Evolutionary conservation across 2,797 vertebrate species (phyloP).

Genomic region (Astyanax mexicanus): DNA sequence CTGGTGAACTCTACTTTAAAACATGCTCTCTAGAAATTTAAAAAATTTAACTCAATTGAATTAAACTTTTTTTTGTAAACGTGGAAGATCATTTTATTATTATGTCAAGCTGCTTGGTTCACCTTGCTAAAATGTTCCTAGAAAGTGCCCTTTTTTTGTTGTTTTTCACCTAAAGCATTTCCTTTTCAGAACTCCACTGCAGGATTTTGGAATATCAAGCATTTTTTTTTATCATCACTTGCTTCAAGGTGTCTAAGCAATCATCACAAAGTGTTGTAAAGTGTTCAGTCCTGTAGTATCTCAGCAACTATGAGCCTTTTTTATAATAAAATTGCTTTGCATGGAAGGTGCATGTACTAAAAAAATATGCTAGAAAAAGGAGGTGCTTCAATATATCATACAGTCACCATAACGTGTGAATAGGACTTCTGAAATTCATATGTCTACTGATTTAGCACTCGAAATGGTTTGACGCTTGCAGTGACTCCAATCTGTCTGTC

Average conservation of each 20-base stretch:
- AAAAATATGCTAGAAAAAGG: slow-evolving; percentile 1
- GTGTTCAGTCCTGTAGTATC: slow-evolving; percentile 28
- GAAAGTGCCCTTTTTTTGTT: not conserved
- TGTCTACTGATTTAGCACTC: not conserved
- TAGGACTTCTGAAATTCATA: not conserved
- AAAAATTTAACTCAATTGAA: no score
- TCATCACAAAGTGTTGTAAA: not conserved
- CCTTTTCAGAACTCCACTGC: not conserved
- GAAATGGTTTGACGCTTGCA: slow-evolving; percentile 22
- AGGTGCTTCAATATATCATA: no score
- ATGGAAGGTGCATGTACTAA: slow-evolving; percentile 17
- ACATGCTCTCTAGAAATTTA: no score
- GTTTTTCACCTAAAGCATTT: not conserved
- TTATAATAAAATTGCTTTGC: slow-evolving; percentile 14
- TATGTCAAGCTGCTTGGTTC: not conserved
- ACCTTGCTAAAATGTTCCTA: not conserved
- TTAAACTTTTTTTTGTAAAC: not conserved
- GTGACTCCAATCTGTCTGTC: slow-evolving; percentile 20
- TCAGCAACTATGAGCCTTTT: slow-evolving; percentile 40
- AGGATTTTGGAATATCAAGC: not conserved
- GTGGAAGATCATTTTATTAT: not conserved
- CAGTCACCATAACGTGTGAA: no score
- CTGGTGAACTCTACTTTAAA: no score
- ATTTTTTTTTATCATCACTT: not conserved
- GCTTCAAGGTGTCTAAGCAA: not conserved